These are phyloP conservation scores for Parasteatoda tepidariorum DNA, from an alignment of 1,140 invertebrate species.

Conservation along the genomic window DNA sequence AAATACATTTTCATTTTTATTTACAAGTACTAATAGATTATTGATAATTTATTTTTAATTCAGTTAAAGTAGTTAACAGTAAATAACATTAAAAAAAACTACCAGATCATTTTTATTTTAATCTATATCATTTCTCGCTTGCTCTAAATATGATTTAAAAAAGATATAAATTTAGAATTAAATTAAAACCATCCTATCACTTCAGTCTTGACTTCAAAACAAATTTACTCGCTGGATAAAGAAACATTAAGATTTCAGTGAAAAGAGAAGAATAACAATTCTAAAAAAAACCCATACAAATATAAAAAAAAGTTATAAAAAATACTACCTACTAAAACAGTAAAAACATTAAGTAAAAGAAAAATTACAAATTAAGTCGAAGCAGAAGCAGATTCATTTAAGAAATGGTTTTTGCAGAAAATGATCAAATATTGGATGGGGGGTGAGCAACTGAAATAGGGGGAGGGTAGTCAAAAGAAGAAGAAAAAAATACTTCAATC, in stretches of 20 bases:
- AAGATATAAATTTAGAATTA: too few relatives aligned
- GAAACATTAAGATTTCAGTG: not conserved
- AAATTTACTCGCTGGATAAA: not conserved
- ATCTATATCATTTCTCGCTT: too few relatives aligned
- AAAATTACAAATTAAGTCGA: constrained; percentile 9
- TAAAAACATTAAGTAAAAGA: not conserved
- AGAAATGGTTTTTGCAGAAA: constrained; percentile 1
- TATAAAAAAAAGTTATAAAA: not conserved
- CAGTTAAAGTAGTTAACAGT: too few relatives aligned
- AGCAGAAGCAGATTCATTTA: not conserved
- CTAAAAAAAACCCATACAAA: not conserved
- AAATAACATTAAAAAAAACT: too few relatives aligned
- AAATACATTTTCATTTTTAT: too few relatives aligned
- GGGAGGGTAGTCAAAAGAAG: not conserved
- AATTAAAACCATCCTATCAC: too few relatives aligned
- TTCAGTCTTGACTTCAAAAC: too few relatives aligned
- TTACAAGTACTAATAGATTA: too few relatives aligned
- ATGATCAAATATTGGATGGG: constrained; percentile 2
- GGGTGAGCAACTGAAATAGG: not conserved
- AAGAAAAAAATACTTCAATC: not conserved
- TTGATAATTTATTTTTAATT: too few relatives aligned
- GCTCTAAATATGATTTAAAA: too few relatives aligned
- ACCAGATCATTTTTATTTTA: too few relatives aligned
- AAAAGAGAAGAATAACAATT: not conserved
- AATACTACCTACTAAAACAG: not conserved